These are phyloP conservation scores for Oncorhynchus mykiss DNA, from an alignment of 2,113 vertebrate genomes.

Conservation along the genomic window DNA sequence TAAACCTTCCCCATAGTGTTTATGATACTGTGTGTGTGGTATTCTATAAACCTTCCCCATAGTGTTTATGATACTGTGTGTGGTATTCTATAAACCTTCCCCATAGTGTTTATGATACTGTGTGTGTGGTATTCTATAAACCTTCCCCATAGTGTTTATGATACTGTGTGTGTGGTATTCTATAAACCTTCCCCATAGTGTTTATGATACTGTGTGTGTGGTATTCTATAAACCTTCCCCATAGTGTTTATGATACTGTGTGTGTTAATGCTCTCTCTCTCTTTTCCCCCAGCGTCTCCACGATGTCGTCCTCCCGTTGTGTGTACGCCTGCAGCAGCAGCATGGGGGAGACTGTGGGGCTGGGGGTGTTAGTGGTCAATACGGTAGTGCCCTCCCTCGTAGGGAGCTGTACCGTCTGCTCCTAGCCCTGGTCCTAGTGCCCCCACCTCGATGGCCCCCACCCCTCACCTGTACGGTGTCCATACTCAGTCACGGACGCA, in stretches of 20 bases:
- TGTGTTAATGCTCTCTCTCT: not conserved
- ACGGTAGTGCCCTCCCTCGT: slow-evolving; percentile 73
- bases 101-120: too few relatives aligned
- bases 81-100: too few relatives aligned
- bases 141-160: too few relatives aligned
- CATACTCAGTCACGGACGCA: slow-evolving; percentile 78
- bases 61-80: too few relatives aligned
- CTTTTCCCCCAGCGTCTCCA: slow-evolving; percentile 76
- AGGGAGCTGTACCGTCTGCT: slow-evolving; percentile 80
- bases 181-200: too few relatives aligned
- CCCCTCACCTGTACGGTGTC: slow-evolving; percentile 83
- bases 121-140: too few relatives aligned
- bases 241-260: not conserved
- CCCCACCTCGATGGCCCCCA: slow-evolving; percentile 79
- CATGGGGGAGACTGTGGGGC: slow-evolving; percentile 52
- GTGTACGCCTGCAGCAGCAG: slow-evolving; percentile 80
- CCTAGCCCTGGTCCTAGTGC: slow-evolving; percentile 80
- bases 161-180: too few relatives aligned
- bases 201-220: too few relatives aligned
- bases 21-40: too few relatives aligned
- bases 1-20: too few relatives aligned
- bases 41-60: too few relatives aligned
- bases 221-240: too few relatives aligned
- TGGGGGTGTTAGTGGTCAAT: slow-evolving; percentile 69
- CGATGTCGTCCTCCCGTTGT: slow-evolving; percentile 80